Evolutionary conservation across 2,888 invertebrate species (phyloP).

Genomic region (Periphyllus acericola): DNA sequence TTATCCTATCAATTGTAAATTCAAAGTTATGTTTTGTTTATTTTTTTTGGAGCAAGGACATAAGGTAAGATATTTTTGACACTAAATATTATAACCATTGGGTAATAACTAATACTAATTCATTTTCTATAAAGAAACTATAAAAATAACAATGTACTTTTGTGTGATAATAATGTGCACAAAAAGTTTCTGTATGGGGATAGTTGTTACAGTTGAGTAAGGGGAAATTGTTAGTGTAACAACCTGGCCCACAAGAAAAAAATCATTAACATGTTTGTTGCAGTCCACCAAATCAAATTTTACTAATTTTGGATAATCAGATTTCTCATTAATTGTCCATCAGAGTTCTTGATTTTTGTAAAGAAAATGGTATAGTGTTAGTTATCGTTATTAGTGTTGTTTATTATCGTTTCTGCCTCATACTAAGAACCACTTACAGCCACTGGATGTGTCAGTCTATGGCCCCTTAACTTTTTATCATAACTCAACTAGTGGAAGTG

Average conservation of each 20-base stretch:
- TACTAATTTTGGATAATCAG: neutral
- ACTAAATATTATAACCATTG: no score
- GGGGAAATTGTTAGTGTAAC: no score
- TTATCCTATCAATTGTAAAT: no score
- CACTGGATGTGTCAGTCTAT: slow-evolving; percentile 48
- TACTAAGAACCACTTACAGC: slow-evolving; percentile 14
- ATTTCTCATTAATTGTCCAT: slow-evolving; percentile 20
- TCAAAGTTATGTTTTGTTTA: no score
- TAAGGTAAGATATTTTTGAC: no score
- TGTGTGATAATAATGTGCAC: neutral
- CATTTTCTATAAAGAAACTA: slow-evolving; percentile 5
- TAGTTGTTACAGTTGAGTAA: neutral
- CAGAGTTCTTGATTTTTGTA: neutral
- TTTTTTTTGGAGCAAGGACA: no score
- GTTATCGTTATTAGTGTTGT: no score
- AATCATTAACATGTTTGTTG: slow-evolving; percentile 23
- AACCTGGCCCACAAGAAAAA: no score
- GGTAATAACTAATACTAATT: neutral
- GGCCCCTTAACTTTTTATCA: slow-evolving; percentile 11
- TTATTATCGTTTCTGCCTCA: slow-evolving; percentile 28
- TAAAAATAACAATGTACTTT: slow-evolving; percentile 1
- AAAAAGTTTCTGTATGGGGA: neutral
- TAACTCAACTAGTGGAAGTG: neutral
- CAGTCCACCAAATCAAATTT: neutral
- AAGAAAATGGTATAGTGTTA: slow-evolving; percentile 40